Base-by-base conservation (phyloP, 2,888 invertebrate genomes). In the Rhagophthalmus giganteus region DNA sequence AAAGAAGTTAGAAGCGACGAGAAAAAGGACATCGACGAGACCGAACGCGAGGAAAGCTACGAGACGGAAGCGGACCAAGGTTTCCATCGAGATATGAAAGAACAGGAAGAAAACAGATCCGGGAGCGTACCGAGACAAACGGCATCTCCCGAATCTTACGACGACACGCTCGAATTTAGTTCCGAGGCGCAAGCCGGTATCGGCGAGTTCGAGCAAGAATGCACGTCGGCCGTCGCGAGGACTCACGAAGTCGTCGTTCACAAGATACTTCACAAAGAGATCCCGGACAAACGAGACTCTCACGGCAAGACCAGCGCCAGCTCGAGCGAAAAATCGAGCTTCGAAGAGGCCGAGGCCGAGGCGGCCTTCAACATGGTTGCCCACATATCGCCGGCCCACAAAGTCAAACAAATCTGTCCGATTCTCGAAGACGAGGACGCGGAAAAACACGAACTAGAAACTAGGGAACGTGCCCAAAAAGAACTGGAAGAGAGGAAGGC, bases 361-460 rank as follows among this genome's bases (percentile, higher is more conserved):
- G 76, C 77, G 13, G 78, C 74, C 25, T 76, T 78, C 54, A 76
- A 71, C 55, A 75, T 76, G 76, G 75, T 76, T 4, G 74, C 77
- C 4, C 76, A 77, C 56, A 64, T 76, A 25, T 75, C 76, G 8
- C 76, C 78, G 4, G 74, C 76, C 11, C 72, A 77, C 50, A 74
- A 76, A 63, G 66, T 73, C 14, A 73, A 74, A 58, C 73, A 76
- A 27, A 76, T 78, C 25, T 72, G 74, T 30, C 76, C 78, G 0
- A 77, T 78, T 48, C 60, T 75, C 30, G 76, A 78, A 65, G 76
- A 78, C 55, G 74, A 76, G 57, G 74, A 76, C 59, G 78, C 78
- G 20, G 78, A 80, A 62, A 77, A 80, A 62, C 74, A 74, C 56
- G 78, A 79, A 66, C 62, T 76, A 39, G 78, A 79, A 71, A 73